phyloP scores from a whole-genome alignment of 2,888 invertebrate genomes.

The Aspidapion aeneum region DNA sequence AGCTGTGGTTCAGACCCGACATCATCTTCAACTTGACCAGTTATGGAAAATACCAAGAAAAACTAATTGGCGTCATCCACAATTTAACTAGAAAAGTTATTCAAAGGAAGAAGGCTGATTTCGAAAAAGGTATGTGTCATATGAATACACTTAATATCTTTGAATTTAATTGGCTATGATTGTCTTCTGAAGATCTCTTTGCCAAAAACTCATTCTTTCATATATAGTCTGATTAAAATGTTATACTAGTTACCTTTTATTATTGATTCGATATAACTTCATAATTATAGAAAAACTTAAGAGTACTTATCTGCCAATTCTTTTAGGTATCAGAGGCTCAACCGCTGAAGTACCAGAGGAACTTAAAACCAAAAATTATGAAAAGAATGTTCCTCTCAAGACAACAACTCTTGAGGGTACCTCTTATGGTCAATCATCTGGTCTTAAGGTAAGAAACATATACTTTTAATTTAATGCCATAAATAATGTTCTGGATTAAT shows the following conservation, averaged over 20 bases:
- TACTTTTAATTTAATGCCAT: too few relatives aligned
- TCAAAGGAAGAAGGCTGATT: constrained; percentile 59
- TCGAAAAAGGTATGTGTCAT: constrained; percentile 48
- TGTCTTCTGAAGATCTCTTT: too few relatives aligned
- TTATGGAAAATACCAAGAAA: constrained; percentile 71
- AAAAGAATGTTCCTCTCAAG: constrained; percentile 36
- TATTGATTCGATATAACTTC: too few relatives aligned
- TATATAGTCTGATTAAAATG: too few relatives aligned
- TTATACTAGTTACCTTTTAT: too few relatives aligned
- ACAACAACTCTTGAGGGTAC: constrained; percentile 57
- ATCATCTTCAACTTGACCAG: constrained; percentile 72
- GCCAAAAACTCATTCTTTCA: too few relatives aligned
- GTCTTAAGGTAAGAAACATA: constrained; percentile 50
- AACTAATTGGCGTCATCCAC: constrained; percentile 72
- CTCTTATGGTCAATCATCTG: constrained; percentile 56
- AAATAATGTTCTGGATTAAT: too few relatives aligned
- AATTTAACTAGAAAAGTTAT: constrained; percentile 74
- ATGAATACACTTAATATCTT: too few relatives aligned
- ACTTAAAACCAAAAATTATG: constrained; percentile 42
- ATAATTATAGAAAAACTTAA: too few relatives aligned
- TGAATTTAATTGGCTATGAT: neutral
- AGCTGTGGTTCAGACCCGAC: constrained; percentile 74
- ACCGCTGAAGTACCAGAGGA: constrained; percentile 43
- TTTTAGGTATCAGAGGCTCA: constrained; percentile 44
- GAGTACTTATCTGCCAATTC: too few relatives aligned